phyloP scores from a whole-genome alignment of 2,888 invertebrate species.

The Macaria liturata region DNA sequence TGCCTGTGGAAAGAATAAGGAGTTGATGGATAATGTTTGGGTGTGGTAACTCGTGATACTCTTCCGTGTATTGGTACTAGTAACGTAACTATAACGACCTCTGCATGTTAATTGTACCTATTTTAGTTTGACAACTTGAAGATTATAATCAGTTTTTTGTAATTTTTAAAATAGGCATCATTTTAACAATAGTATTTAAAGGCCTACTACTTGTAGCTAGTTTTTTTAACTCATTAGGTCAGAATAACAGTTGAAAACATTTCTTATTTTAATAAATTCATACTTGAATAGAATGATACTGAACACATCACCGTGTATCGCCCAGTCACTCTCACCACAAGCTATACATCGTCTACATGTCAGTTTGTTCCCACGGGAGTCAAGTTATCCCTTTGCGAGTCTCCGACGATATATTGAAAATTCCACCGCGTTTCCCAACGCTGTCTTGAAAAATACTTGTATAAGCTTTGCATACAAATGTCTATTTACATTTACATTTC shows the following conservation, averaged over 20 bases:
- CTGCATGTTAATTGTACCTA: no score
- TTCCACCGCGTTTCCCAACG: slow-evolving; percentile 16
- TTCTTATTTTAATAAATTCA: no score
- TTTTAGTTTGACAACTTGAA: no score
- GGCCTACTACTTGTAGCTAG: no score
- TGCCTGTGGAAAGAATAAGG: slow-evolving; percentile 28
- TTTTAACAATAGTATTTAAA: no score
- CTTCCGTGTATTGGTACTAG: slow-evolving; percentile 3
- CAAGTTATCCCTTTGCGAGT: slow-evolving; percentile 14
- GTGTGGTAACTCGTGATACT: slow-evolving; percentile 25
- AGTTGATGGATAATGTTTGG: slow-evolving; percentile 31
- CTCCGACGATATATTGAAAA: slow-evolving; percentile 25
- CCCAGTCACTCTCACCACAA: slow-evolving; percentile 7
- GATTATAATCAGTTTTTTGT: no score
- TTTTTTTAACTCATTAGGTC: no score
- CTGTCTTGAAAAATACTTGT: slow-evolving; percentile 20
- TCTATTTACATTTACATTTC: slow-evolving; percentile 14
- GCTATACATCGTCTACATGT: slow-evolving; percentile 1
- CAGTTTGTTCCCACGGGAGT: slow-evolving; percentile 15
- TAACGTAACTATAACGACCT: no score
- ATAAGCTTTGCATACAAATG: slow-evolving; percentile 20
- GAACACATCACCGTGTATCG: neutral
- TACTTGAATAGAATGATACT: no score
- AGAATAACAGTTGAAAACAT: no score
- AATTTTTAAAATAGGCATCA: no score